phyloP scores from a whole-genome alignment of 1,140 invertebrate genomes.

The Drosophila chauvacae region DNA sequence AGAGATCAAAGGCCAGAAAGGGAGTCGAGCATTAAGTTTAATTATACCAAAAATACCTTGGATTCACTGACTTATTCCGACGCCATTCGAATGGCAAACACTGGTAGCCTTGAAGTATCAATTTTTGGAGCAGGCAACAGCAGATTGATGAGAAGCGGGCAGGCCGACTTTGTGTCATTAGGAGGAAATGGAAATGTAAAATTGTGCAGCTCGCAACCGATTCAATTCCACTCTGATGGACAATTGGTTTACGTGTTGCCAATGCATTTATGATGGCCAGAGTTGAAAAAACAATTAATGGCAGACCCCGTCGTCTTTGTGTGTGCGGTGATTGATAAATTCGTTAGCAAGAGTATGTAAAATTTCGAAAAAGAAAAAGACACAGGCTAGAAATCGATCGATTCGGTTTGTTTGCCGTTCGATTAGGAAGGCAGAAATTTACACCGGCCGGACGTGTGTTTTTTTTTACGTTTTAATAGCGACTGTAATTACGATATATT shows the following conservation, averaged over 20 bases:
- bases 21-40: background rate
- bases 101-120: conserved; percentile 22
- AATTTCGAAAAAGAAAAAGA: conserved; percentile 22
- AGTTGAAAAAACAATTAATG: conserved; percentile 11
- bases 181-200: conserved; percentile 37
- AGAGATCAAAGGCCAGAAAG: conserved; percentile 1
- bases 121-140: conserved; percentile 18
- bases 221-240: conserved; percentile 24
- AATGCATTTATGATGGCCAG: conserved; percentile 36
- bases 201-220: conserved; percentile 1
- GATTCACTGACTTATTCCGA: conserved; percentile 4
- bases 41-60: conserved; percentile 14
- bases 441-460: conserved; percentile 39
- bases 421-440: conserved; percentile 54
- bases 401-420: conserved; percentile 47
- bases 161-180: conserved; percentile 22
- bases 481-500: conserved; percentile 27
- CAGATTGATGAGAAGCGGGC: background rate
- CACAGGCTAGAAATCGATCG: conserved; percentile 24
- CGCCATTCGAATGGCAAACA: background rate
- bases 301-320: background rate
- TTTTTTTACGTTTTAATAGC: conserved; percentile 36
- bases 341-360: conserved; percentile 69
- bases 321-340: conserved; percentile 66
- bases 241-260: conserved; percentile 45